Percentiles rank a stretch among this genome's conserved stretches.
These are phyloP conservation scores for Paratilapia polleni DNA, from an alignment of 2,113 vertebrate genomes.

Conservation along the genomic window DNA sequence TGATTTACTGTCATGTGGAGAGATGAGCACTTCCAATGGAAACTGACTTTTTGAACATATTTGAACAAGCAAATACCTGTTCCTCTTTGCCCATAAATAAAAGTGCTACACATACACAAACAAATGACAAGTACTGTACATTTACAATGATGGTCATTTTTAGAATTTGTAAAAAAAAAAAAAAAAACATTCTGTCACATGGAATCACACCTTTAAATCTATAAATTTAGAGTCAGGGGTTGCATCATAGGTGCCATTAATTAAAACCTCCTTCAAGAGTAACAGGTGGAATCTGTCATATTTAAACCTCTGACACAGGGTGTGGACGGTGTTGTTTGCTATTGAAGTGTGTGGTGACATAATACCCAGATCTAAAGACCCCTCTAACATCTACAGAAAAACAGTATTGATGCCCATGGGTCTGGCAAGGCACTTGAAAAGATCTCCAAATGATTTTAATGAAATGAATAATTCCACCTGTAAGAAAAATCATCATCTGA, in stretches of 20 bases:
- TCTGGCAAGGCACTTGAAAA: background rate
- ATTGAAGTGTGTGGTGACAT: background rate
- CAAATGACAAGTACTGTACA: background rate
- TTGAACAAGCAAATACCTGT: background rate
- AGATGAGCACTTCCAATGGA: background rate
- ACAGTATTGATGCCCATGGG: background rate
- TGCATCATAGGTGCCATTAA: too few relatives aligned
- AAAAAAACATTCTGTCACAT: too few relatives aligned
- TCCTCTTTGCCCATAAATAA: background rate
- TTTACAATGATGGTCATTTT: too few relatives aligned
- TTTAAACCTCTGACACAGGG: background rate
- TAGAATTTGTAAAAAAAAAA: too few relatives aligned
- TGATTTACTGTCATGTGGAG: background rate
- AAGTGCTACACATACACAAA: background rate
- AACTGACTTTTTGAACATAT: background rate
- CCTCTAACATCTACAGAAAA: background rate
- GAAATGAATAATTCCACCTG: background rate
- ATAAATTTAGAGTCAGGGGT: too few relatives aligned
- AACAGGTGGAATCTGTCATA: background rate
- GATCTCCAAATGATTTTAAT: background rate
- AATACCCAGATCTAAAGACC: background rate
- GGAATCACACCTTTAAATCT: too few relatives aligned
- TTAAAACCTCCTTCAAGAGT: too few relatives aligned
- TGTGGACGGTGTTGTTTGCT: background rate
- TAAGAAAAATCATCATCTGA: background rate